Evolutionary conservation across 2,113 vertebrate species (phyloP).

Genomic region (Chascanopsetta lugubris): DNA sequence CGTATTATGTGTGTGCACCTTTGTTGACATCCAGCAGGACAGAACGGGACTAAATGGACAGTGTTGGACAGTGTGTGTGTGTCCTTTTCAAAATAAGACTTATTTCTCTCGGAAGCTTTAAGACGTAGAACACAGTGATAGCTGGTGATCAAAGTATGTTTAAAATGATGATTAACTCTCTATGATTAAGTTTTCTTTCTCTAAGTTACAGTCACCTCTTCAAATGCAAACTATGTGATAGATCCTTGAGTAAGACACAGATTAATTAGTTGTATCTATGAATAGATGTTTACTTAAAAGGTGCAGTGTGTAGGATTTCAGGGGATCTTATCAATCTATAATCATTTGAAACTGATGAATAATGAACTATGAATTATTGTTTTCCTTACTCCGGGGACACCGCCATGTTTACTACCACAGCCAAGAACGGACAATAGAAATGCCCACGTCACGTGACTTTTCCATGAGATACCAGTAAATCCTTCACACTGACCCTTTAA

Average conservation of each 20-base stretch:
- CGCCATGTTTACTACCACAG: too few relatives aligned
- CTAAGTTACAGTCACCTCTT: constrained; percentile 20
- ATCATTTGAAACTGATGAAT: too few relatives aligned
- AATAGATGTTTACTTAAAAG: constrained; percentile 42
- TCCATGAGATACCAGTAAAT: too few relatives aligned
- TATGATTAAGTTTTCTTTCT: constrained; percentile 46
- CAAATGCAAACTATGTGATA: constrained; percentile 28
- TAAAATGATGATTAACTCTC: constrained; percentile 23
- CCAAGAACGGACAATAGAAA: too few relatives aligned
- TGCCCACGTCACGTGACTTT: too few relatives aligned
- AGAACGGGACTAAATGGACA: constrained; percentile 18
- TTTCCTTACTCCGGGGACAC: too few relatives aligned
- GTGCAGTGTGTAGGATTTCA: too few relatives aligned
- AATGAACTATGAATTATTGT: too few relatives aligned
- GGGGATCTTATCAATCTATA: too few relatives aligned
- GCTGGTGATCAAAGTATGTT: constrained; percentile 16
- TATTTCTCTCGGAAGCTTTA: background rate
- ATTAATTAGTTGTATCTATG: constrained; percentile 14
- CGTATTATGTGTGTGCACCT: constrained; percentile 4
- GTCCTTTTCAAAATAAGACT: constrained; percentile 5
- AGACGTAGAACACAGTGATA: constrained; percentile 18
- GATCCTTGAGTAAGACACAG: constrained; percentile 46
- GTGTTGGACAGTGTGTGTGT: constrained; percentile 29
- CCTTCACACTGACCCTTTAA: too few relatives aligned
- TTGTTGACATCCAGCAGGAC: background rate